phyloP scores from a whole-genome alignment of 2,797 vertebrate genomes.

The Cyclura pinguis region DNA sequence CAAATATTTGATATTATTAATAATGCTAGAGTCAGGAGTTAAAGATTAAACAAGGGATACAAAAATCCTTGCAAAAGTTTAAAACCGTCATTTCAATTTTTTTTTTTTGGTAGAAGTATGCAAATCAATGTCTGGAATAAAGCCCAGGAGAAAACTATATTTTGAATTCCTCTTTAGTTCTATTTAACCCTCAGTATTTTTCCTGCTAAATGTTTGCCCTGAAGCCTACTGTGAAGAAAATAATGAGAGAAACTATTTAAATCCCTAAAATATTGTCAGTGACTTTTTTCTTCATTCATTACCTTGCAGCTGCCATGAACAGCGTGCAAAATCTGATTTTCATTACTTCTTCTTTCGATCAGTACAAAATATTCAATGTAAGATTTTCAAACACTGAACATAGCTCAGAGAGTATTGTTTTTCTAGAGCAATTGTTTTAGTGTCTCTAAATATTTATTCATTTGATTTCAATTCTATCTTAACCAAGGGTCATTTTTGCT shows the following conservation, averaged over 20 bases:
- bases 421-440: neutral
- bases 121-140: conserved; percentile 73
- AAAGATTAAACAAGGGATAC: conserved; percentile 73
- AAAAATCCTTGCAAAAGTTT: conserved; percentile 69
- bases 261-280: conserved; percentile 56
- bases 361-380: conserved; percentile 18
- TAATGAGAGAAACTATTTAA: conserved; percentile 66
- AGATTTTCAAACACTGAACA: conserved; percentile 1
- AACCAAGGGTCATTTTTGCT: too few relatives aligned
- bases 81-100: conserved; percentile 68
- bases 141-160: conserved; percentile 71
- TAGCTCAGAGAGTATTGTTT: neutral
- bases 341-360: conserved; percentile 54
- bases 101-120: conserved; percentile 56
- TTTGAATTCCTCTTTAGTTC: conserved; percentile 74
- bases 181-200: conserved; percentile 67
- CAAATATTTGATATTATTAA: conserved; percentile 78
- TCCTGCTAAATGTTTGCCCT: conserved; percentile 77
- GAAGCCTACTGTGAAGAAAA: conserved; percentile 72
- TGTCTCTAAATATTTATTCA: neutral
- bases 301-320: conserved; percentile 56
- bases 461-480: neutral
- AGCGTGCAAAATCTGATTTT: conserved; percentile 66
- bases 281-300: conserved; percentile 61
- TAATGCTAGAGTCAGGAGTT: conserved; percentile 74